Conservation (phyloP, 2,113 vertebrate genomes). For the Anguilla rostrata region DNA sequence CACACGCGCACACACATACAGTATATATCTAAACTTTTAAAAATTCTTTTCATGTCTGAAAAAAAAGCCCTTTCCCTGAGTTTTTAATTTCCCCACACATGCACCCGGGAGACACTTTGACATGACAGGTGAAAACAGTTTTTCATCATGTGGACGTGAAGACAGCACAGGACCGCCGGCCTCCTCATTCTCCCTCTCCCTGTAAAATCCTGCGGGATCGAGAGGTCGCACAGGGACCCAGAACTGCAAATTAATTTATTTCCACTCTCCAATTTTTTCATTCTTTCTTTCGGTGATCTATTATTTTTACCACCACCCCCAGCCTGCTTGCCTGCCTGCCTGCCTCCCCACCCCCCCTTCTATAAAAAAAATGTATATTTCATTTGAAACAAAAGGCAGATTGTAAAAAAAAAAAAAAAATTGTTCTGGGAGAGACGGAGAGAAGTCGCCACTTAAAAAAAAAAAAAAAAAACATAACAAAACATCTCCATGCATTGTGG, state of each 20-base stretch:
- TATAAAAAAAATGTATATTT: not conserved
- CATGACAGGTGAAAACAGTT: not conserved
- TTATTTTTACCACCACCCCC: not conserved
- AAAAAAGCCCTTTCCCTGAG: not conserved
- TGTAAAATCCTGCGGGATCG: not conserved
- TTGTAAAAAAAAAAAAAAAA: not conserved
- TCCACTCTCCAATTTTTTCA: not conserved
- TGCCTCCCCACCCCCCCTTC: not conserved
- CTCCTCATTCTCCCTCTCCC: not conserved
- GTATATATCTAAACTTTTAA: not conserved
- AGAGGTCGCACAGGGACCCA: not conserved
- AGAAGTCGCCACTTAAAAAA: not conserved
- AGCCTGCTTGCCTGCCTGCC: not conserved
- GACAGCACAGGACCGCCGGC: not conserved
- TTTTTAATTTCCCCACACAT: not conserved
- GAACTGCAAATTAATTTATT: not conserved
- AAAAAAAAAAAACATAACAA: not conserved
- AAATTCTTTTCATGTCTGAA: not conserved
- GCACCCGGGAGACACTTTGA: not conserved
- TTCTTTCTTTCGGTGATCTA: not conserved
- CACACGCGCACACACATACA: no score
- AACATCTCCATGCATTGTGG: not conserved
- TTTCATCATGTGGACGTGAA: not conserved
- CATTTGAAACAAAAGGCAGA: not conserved
- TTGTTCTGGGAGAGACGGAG: not conserved